These are phyloP conservation scores for Leuciscus waleckii DNA, from an alignment of 2,797 vertebrate genomes.

Conservation along the genomic window DNA sequence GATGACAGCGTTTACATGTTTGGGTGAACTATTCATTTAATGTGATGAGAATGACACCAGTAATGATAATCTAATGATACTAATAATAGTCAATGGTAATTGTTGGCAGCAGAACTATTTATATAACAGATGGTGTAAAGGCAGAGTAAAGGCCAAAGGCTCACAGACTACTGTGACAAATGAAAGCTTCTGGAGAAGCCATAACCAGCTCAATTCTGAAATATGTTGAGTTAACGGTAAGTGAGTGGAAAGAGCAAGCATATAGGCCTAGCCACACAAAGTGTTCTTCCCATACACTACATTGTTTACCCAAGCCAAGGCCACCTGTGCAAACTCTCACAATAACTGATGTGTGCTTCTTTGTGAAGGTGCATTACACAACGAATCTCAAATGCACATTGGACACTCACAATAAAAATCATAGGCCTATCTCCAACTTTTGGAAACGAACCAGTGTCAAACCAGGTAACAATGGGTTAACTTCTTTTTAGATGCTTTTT, in stretches of 20 bases:
- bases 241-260: not conserved
- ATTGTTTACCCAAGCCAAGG: conserved; percentile 54
- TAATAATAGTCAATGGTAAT: conserved; percentile 30
- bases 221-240: conserved; percentile 21
- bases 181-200: conserved; percentile 18
- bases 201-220: conserved; percentile 4
- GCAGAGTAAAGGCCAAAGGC: conserved; percentile 20
- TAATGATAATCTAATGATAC: conserved; percentile 11
- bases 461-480: too few species aligned
- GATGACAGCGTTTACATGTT: not conserved
- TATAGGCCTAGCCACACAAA: conserved; percentile 18
- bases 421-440: not conserved
- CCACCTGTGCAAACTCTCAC: conserved; percentile 50
- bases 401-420: not conserved
- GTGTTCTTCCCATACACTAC: conserved; percentile 4
- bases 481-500: not conserved
- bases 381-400: not conserved
- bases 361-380: conserved; percentile 36
- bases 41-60: not conserved
- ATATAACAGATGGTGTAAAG: conserved; percentile 12
- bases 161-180: conserved; percentile 17
- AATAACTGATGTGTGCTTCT: conserved; percentile 34
- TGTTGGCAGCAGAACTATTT: not conserved
- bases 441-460: not conserved
- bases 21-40: not conserved